These are phyloP conservation scores for Archocentrus centrarchus DNA, from an alignment of 2,113 vertebrate species.

Conservation along the genomic window DNA sequence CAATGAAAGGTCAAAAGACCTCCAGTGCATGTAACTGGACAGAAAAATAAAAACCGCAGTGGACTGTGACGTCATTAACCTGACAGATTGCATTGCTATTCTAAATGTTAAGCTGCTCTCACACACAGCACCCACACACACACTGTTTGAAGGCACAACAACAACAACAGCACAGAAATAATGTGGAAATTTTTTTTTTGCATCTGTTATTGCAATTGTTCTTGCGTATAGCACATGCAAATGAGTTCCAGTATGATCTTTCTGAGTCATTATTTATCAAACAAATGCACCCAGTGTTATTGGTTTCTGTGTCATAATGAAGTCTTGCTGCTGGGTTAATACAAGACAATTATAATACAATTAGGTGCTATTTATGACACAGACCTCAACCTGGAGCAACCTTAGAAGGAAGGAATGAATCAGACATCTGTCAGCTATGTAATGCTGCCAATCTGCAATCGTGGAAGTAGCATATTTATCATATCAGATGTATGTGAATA, in stretches of 20 bases:
- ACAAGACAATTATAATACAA: slow-evolving; percentile 19
- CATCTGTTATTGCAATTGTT: slow-evolving; percentile 30
- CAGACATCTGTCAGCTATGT: slow-evolving; percentile 10
- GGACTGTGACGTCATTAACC: neutral
- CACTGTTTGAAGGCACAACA: neutral
- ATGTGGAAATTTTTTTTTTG: slow-evolving; percentile 28
- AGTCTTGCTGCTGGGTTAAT: slow-evolving; percentile 10
- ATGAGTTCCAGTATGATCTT: slow-evolving; percentile 26
- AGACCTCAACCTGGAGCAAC: neutral
- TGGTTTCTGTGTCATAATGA: slow-evolving; percentile 14
- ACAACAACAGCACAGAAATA: neutral
- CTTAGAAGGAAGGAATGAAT: slow-evolving; percentile 9
- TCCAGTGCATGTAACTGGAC: slow-evolving; percentile 8
- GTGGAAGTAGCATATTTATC: neutral
- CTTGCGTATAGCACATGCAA: slow-evolving; percentile 6
- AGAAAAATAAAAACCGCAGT: slow-evolving; percentile 3
- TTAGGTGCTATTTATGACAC: slow-evolving; percentile 26
- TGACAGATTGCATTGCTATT: slow-evolving; percentile 14
- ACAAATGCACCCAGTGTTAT: neutral
- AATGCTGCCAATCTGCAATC: neutral
- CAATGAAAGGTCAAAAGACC: slow-evolving; percentile 32
- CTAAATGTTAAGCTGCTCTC: slow-evolving; percentile 22
- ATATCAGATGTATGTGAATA: neutral
- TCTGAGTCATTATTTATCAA: slow-evolving; percentile 23
- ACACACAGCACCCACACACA: neutral